Evolutionary conservation across 35 echinoderm and acorn worm species (phyloP).

Genomic region (Patiria miniata): DNA sequence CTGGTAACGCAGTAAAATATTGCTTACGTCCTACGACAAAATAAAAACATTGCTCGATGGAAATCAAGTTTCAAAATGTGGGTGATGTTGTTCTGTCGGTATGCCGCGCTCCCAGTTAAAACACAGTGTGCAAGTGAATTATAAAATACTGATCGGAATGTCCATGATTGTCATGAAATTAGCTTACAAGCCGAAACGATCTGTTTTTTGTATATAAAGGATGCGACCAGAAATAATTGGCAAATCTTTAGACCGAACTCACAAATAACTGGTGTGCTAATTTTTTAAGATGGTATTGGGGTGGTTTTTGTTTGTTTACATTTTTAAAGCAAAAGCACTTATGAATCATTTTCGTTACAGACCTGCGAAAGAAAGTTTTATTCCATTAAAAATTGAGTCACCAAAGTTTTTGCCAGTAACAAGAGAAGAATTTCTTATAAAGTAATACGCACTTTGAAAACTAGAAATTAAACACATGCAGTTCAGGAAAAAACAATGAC

Average conservation of each 20-base stretch:
- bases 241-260: neutral
- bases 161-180: neutral
- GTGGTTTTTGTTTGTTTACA: neutral
- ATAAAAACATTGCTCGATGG: neutral
- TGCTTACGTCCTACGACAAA: too few species aligned
- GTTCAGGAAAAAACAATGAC: neutral
- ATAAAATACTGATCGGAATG: neutral
- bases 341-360: neutral
- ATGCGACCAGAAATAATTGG: neutral
- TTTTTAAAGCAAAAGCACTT: neutral
- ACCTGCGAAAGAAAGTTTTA: neutral
- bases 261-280: neutral
- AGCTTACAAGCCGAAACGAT: neutral
- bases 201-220: constrained; percentile 7
- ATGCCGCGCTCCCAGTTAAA: neutral
- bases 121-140: neutral
- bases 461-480: neutral
- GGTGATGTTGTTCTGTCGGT: neutral
- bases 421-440: neutral
- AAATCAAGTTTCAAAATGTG: neutral
- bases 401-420: neutral
- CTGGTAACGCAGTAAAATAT: too few species aligned
- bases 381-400: neutral
- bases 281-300: neutral
- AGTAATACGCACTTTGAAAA: constrained; percentile 1